A percentile compares a stretch with the other conserved stretches of the same genome.
phyloP scores from a whole-genome alignment of 2,797 vertebrate species.

The Coendou prehensilis region DNA sequence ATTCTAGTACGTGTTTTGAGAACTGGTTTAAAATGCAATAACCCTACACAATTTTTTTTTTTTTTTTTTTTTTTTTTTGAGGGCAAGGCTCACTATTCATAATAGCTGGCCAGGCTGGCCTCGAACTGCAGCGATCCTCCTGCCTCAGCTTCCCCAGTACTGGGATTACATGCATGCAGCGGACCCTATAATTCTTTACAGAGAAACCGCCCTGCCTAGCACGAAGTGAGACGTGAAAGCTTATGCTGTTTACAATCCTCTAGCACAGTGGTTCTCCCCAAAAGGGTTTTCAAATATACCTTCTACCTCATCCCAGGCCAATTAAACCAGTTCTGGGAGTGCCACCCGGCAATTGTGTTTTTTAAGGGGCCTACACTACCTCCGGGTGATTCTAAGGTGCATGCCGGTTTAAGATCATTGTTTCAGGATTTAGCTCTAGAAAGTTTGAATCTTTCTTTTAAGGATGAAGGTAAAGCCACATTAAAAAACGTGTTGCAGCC shows the following conservation, averaged over 20 bases:
- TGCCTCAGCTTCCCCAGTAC: not conserved
- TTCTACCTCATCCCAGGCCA: not conserved
- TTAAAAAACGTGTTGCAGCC: not conserved
- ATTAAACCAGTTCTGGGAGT: not conserved
- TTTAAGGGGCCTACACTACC: too few relatives aligned
- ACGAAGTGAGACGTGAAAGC: not conserved
- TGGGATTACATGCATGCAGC: not conserved
- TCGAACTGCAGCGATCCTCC: not conserved
- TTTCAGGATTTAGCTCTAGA: not conserved
- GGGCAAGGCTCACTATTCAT: not conserved
- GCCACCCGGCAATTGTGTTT: not conserved
- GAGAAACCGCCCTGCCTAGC: not conserved
- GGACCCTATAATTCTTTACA: not conserved
- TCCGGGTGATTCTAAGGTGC: not conserved
- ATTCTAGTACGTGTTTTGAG: not conserved
- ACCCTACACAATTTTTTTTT: not conserved
- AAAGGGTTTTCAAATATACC: not conserved
- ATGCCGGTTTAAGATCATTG: not conserved
- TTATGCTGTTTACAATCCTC: not conserved
- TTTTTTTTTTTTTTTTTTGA: not conserved
- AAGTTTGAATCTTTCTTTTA: not conserved
- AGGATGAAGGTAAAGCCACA: not conserved
- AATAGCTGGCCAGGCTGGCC: not conserved
- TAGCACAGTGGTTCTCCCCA: not conserved
- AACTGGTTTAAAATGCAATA: not conserved